These are phyloP conservation scores for Pyrrhosoma nymphula DNA, from an alignment of 2,888 invertebrate species.

Conservation along the genomic window DNA sequence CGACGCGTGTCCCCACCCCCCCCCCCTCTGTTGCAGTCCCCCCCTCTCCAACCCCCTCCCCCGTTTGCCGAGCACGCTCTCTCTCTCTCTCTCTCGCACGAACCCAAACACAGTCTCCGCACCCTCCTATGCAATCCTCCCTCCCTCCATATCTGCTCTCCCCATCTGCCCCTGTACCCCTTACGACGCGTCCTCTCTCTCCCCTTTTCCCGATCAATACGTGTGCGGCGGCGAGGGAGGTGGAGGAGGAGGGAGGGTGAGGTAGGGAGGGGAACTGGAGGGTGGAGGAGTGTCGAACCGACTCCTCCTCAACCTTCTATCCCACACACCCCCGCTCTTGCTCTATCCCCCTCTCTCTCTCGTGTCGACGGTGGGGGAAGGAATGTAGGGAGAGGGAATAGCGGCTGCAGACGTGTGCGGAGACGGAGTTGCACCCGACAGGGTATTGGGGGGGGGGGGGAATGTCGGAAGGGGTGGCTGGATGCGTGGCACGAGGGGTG, in stretches of 20 bases:
- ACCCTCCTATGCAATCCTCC: not conserved
- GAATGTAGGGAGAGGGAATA: not conserved
- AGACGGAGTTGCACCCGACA: slow-evolving; percentile 59
- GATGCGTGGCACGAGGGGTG: too few species aligned
- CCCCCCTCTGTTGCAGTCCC: not conserved
- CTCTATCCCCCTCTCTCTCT: not conserved
- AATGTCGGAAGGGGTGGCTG: not conserved
- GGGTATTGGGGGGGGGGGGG: not conserved
- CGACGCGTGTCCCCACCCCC: slow-evolving; percentile 4
- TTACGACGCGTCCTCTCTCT: not conserved
- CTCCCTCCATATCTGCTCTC: not conserved
- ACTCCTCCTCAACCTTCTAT: not conserved
- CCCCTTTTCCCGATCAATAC: slow-evolving; percentile 50
- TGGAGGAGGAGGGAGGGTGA: not conserved
- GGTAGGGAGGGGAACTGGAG: not conserved
- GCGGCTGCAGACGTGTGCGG: slow-evolving; percentile 54
- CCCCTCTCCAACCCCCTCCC: not conserved
- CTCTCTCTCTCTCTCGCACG: not conserved
- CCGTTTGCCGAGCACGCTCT: not conserved
- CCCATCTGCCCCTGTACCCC: slow-evolving; percentile 1
- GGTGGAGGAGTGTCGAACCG: not conserved
- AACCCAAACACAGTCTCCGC: slow-evolving; percentile 8
- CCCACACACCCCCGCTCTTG: not conserved
- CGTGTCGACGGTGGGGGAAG: not conserved
- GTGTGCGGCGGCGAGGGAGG: slow-evolving; percentile 20